phyloP scores from a whole-genome alignment of 1,140 invertebrate genomes.

The Drosophila murphyi region DNA sequence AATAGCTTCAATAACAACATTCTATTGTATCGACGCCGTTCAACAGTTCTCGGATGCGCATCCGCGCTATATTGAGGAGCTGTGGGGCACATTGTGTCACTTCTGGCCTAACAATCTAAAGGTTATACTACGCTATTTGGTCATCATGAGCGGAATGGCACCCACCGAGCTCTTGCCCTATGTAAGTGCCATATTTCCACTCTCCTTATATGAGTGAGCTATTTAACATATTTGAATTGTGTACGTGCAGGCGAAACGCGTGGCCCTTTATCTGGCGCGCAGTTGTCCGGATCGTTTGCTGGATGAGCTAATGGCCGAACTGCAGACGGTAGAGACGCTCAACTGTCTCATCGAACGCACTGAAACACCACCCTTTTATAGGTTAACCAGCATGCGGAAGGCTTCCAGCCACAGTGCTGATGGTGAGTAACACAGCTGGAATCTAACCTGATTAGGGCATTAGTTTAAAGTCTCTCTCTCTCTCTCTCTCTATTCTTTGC shows the following conservation, averaged over 20 bases:
- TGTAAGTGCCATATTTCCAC: constrained; percentile 86
- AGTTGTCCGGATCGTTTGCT: constrained; percentile 95
- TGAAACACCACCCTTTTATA: constrained; percentile 98
- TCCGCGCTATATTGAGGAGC: constrained; percentile 96
- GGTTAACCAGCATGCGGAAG: constrained; percentile 95
- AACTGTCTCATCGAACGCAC: constrained; percentile 97
- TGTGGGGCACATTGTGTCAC: constrained; percentile 97
- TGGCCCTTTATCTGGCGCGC: constrained; percentile 95
- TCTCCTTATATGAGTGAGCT: not conserved
- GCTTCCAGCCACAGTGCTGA: constrained; percentile 94
- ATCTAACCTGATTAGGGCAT: not conserved
- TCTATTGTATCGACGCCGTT: constrained; percentile 5
- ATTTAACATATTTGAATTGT: not conserved
- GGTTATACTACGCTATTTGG: constrained; percentile 98
- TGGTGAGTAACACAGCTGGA: constrained; percentile 77
- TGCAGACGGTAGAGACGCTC: constrained; percentile 97
- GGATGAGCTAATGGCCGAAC: constrained; percentile 98
- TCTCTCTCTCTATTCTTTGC: not conserved
- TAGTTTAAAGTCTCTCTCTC: not conserved
- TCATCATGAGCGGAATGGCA: constrained; percentile 98
- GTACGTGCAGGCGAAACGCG: constrained; percentile 93
- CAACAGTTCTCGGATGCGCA: constrained; percentile 96
- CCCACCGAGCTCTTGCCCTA: constrained; percentile 95
- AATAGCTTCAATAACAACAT: not conserved
- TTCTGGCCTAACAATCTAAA: constrained; percentile 99